Evolutionary conservation across 2,113 vertebrate genomes (phyloP), one percentile per base, ranked within the genome.

Genomic region (Triplophysa siluroides): DNA sequence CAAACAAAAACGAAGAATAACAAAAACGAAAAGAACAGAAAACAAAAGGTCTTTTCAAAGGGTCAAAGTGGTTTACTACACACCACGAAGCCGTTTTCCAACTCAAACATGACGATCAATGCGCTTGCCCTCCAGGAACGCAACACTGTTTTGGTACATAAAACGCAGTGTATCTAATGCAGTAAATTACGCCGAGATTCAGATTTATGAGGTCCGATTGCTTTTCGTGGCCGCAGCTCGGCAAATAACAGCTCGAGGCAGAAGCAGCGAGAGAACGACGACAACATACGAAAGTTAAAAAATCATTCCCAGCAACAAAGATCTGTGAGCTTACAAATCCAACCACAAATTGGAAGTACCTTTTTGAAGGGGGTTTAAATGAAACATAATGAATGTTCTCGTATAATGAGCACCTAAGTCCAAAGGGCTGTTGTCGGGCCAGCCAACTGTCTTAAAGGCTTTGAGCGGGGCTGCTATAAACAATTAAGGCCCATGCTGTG

Each of bases 401-500:
- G 61, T 76, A 84, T 84, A 84, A 81, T 70, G 69, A 81, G 75
- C 74, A 78, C 71, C 75, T 2, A 62, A 26, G 52, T 84, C 78
- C 78, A 84, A 81, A 80, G 60, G 24, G 65, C 64, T 66, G 78
- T 45, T 77, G 54, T 58, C 63, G 41, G 62, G 75, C 69, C 83
- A 78, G 75, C 45, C 45, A n/a, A 65, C 21, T 41, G 69, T 73
- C 78, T 80, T 47, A 80, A 41, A 80, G 60, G 16, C 61, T 73
- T 78, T 61, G n/a, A 82, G 19, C 64, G 47, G 47, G 69, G 61
- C 61, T 74, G 84, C 74, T 79, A 81, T 84, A 86, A 78, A 86
- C 72, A 87, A 88, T 88, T 78, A 88, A 87, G 76, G 66, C 77
- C 85, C 82, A 78, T 86, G 86, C 89, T 89, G 87, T 88, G 86